Evolutionary conservation across 2,888 invertebrate genomes (phyloP), one percentile per base, ranked within the genome.

Genomic region (Tillus elongatus): DNA sequence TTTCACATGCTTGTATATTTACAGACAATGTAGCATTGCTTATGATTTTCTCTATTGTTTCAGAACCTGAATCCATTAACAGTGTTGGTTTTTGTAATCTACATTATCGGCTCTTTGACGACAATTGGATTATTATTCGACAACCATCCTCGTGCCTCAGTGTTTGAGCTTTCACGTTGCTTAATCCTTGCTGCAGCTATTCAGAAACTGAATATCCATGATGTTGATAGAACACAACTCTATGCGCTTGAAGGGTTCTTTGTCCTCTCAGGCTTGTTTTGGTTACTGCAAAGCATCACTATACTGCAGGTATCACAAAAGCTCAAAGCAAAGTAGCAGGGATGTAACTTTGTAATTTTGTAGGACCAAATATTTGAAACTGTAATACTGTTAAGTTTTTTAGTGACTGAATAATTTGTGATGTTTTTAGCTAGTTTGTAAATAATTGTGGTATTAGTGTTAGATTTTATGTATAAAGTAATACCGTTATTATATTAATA

Each of bases 71-170:
- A 70, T 39, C 75, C 76, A 26, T 47, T 74, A 8, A 70, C 73
- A 2, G 75, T 77, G 2, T 60, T 75, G 9, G 61, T 70, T 32
- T 73, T 74, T 53, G 74, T 79, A 0, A 42, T 70, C 29, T 82
- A 81, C 67, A 75, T 83, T 46, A 70, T 83, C 30, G 72, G 72
- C 2, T 78, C 82, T 0, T 62, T 84, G 9, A 78, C 78, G 1
- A 67, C 76, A 13, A 79, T 84, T 33, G 83, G 84, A 1, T 72
- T 83, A 70, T 58, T 84, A 4, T 77, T 84, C 50, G 84, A 84
- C 50, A 74, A 77, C 49, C 72, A 73, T 28, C 69, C 72, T 4
- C 68, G 73, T 48, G 79, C 79, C 1, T 70, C 74, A 4, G 53
- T 73, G 2, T 64, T 79, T 19, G 85, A 85, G 61, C 69, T 81